phyloP scores from a whole-genome alignment of 1,140 invertebrate genomes.

The Caenorhabditis latens region DNA sequence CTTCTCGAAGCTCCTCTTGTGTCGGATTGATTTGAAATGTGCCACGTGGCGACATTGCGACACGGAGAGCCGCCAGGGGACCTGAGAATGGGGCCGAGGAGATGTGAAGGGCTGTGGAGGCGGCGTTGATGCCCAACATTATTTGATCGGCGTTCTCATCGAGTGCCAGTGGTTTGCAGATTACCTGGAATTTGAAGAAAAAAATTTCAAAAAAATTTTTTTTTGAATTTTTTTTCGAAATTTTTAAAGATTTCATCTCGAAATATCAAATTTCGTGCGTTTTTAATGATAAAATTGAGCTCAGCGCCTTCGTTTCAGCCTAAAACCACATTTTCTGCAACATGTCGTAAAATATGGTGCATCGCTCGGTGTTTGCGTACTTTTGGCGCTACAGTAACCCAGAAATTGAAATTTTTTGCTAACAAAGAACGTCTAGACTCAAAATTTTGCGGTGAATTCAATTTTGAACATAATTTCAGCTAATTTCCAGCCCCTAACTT shows the following conservation, averaged over 20 bases:
- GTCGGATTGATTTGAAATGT: slow-evolving; percentile 69
- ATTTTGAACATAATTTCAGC: too few relatives aligned
- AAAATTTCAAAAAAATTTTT: too few relatives aligned
- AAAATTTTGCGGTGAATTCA: too few relatives aligned
- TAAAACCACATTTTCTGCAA: background rate
- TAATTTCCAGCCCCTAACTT: too few relatives aligned
- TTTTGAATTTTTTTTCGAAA: slow-evolving; percentile 15
- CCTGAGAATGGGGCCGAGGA: slow-evolving; percentile 98
- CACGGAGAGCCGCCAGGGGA: slow-evolving; percentile 90
- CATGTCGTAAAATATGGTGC: too few relatives aligned
- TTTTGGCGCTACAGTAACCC: too few relatives aligned
- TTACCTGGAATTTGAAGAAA: slow-evolving; percentile 79
- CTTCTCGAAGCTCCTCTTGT: slow-evolving; percentile 82
- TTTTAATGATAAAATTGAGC: too few relatives aligned
- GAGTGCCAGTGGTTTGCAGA: slow-evolving; percentile 92
- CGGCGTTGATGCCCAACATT: slow-evolving; percentile 92
- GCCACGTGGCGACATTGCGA: slow-evolving; percentile 81
- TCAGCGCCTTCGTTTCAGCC: too few relatives aligned
- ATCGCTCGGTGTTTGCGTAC: too few relatives aligned
- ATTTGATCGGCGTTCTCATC: slow-evolving; percentile 91
- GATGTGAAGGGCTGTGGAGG: slow-evolving; percentile 89
- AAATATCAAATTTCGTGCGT: background rate
- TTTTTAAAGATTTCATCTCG: background rate
- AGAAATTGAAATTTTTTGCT: too few relatives aligned
- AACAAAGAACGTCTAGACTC: too few relatives aligned